Base-by-base conservation (phyloP, 2,888 invertebrate species). In the Exephanes ischioxanthus region DNA sequence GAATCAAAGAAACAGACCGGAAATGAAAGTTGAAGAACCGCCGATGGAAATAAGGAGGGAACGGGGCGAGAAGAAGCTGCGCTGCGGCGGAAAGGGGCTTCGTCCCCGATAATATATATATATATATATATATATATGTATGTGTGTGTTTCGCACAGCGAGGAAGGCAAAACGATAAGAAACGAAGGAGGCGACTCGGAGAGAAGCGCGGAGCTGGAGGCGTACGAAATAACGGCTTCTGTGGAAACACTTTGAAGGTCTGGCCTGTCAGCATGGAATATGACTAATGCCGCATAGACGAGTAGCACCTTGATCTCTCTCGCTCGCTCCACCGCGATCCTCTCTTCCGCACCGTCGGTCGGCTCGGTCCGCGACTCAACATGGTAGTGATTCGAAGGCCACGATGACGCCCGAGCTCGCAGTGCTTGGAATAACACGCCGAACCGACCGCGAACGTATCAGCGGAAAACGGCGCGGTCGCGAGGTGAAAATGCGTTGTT, bases 231-330 rank as follows among this genome's bases (percentile, higher is more conserved):
- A 89, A 89, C 89, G 86, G 87, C 82, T 86, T 82, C 80, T 87
- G 87, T 87, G 89, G 87, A 89, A 87, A 85, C 81, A 84, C 87
- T 86, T 87, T 79, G 81, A 87, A 87, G 83, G 80, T 83, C 85
- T 82, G 84, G 83, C n/a, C 89, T 90, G 90, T 90, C 91, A 89
- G 89, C 89, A 84, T 70, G 87, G 88, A 91, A 91, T 90, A 91
- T 92, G 90, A 91, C 91, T 92, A 90, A 90, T 91, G 90, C 88
- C 82, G 51, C 68, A 37, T 58, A 45, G 53, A 72, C 14, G 63
- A 45, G 51, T 67, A 19, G 30, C 67, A 70, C 67, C 73, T 55
- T 79, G 7, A 48, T 55, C 37, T 55, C 4, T 26, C 72, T 66
- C 53, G 22, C 72, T 72, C 41, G 33, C 30, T 67, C 41, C 33